These are phyloP conservation scores for Nipponacmea schrenckii DNA, from an alignment of 2,888 invertebrate species.

Conservation along the genomic window DNA sequence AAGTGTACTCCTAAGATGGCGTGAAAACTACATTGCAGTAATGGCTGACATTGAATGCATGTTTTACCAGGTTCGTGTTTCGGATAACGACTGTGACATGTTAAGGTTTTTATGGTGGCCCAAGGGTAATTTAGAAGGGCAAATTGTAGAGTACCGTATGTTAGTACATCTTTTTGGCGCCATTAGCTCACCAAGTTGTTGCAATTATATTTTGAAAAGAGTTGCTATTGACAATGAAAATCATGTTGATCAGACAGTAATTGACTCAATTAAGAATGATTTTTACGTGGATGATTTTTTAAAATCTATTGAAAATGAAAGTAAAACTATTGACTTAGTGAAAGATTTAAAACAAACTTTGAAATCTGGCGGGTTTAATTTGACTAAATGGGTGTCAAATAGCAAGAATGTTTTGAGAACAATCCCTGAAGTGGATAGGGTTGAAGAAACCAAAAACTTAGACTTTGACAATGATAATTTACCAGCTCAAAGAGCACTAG, in stretches of 20 bases:
- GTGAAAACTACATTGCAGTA: conserved; percentile 27
- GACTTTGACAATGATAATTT: conserved; percentile 16
- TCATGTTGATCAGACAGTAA: not conserved
- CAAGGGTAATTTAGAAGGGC: not conserved
- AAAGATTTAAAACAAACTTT: not conserved
- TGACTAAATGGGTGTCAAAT: conserved; percentile 36
- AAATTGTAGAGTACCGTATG: conserved; percentile 17
- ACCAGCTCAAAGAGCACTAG: conserved; percentile 30
- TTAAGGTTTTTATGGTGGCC: conserved; percentile 26
- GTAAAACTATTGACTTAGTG: conserved; percentile 2
- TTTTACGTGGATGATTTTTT: conserved; percentile 28
- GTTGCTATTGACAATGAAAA: not conserved
- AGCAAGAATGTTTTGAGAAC: conserved; percentile 28
- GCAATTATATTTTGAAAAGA: conserved; percentile 15
- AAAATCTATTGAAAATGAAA: conserved; percentile 12
- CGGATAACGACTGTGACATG: conserved; percentile 18
- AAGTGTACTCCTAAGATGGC: conserved; percentile 28
- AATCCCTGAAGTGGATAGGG: conserved; percentile 29
- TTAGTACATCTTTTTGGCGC: conserved; percentile 22
- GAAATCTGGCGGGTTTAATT: conserved; percentile 25
- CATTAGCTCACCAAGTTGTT: conserved; percentile 17
- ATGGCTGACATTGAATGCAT: conserved; percentile 29
- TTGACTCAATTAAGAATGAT: conserved; percentile 19
- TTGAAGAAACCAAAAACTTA: conserved; percentile 14
- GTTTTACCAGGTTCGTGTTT: conserved; percentile 29